Evolutionary conservation across 1,140 invertebrate genomes (phyloP).

Genomic region (Camponotus floridanus): DNA sequence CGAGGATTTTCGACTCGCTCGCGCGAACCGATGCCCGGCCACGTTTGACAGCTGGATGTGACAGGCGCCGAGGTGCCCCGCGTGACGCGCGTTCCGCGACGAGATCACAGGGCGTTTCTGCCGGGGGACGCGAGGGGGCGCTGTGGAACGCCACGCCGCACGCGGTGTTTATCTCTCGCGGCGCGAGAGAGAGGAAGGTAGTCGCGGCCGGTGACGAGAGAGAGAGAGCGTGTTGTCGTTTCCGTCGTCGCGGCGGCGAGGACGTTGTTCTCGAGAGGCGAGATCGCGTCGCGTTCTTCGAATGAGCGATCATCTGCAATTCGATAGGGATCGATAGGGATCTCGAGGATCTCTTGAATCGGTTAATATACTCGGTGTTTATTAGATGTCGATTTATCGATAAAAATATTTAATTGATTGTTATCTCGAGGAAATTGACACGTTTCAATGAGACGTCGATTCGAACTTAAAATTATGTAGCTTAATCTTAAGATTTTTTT

Average conservation of each 20-base stretch:
- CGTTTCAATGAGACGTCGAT: not conserved
- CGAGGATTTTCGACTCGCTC: slow-evolving; percentile 24
- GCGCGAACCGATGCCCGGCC: not conserved
- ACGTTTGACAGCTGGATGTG: too few relatives aligned
- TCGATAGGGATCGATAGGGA: slow-evolving; percentile 6
- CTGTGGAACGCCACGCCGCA: slow-evolving; percentile 67
- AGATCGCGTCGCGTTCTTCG: not conserved
- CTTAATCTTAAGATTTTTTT: too few relatives aligned
- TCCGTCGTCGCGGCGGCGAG: slow-evolving; percentile 22
- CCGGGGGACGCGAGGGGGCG: slow-evolving; percentile 69
- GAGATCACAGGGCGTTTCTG: slow-evolving; percentile 60
- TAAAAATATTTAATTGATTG: not conserved
- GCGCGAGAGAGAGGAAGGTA: slow-evolving; percentile 13
- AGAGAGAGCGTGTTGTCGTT: slow-evolving; percentile 12
- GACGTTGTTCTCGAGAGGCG: not conserved
- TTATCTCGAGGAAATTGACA: slow-evolving; percentile 24
- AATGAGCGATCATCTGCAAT: slow-evolving; percentile 6
- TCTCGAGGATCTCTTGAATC: slow-evolving; percentile 2
- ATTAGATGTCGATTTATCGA: not conserved
- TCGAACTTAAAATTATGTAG: too few relatives aligned
- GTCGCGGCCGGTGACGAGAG: not conserved
- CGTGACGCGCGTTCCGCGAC: slow-evolving; percentile 37
- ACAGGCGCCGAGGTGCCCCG: too few relatives aligned
- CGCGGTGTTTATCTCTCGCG: slow-evolving; percentile 76
- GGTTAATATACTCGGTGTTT: not conserved